phyloP scores from a whole-genome alignment of 2,888 invertebrate species.

The Ypsolopha sequella region DNA sequence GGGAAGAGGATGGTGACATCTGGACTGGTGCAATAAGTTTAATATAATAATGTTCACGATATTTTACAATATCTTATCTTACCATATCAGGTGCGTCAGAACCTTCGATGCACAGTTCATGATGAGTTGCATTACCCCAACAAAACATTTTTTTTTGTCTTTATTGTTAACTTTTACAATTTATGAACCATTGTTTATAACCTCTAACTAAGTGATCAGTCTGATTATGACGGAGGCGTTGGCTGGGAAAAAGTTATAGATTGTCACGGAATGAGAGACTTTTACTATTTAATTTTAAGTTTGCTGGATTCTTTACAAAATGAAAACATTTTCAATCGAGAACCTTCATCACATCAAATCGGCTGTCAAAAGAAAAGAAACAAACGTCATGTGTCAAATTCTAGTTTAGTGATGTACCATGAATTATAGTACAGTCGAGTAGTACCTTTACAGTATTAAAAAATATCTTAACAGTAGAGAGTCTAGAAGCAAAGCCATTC shows the following conservation, averaged over 20 bases:
- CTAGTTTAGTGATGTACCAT: neutral
- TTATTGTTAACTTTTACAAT: constrained; percentile 22
- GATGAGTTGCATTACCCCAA: constrained; percentile 65
- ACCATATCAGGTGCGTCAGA: constrained; percentile 48
- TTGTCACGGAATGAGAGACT: neutral
- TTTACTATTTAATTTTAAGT: neutral
- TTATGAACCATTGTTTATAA: constrained; percentile 25
- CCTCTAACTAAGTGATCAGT: constrained; percentile 30
- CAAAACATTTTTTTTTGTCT: constrained; percentile 51
- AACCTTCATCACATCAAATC: constrained; percentile 37
- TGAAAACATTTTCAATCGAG: constrained; percentile 24
- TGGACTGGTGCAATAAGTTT: too few species aligned
- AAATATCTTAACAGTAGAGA: too few species aligned
- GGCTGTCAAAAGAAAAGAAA: constrained; percentile 1
- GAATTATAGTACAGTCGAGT: constrained; percentile 7
- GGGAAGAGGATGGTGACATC: too few species aligned
- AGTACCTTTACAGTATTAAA: too few species aligned
- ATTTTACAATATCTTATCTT: constrained; percentile 18
- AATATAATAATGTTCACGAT: too few species aligned
- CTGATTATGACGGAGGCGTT: constrained; percentile 25
- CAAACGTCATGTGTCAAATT: neutral
- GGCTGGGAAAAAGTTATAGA: neutral
- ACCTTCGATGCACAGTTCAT: constrained; percentile 56
- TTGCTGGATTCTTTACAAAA: constrained; percentile 7
- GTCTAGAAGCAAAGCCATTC: too few species aligned